Conservation (phyloP, 2,888 invertebrate species). For the Coelinius sp. region DNA sequence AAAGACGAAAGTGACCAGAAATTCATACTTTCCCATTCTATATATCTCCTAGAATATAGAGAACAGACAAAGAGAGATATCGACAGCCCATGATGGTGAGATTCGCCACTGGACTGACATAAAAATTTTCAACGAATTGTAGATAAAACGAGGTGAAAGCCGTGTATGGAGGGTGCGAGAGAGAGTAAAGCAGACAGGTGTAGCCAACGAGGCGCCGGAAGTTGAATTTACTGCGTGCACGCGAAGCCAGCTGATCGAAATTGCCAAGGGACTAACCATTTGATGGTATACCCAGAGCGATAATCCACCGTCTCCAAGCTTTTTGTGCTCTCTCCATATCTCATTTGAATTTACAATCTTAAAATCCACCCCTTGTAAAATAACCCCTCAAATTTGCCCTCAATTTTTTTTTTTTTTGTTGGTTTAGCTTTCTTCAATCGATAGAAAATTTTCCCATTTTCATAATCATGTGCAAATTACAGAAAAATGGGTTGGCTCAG, state of each 20-base stretch:
- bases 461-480: neutral
- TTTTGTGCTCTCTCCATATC: neutral
- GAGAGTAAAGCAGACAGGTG: constrained; percentile 41
- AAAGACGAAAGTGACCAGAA: neutral
- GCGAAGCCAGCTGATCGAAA: constrained; percentile 33
- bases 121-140: constrained; percentile 25
- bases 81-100: constrained; percentile 6
- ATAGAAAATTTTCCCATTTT: neutral
- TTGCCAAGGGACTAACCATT: constrained; percentile 21
- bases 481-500: neutral
- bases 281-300: constrained; percentile 20
- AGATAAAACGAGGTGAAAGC: constrained; percentile 15
- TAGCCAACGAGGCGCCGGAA: constrained; percentile 50
- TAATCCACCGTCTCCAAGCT: constrained; percentile 6
- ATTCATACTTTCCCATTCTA: neutral
- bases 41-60: neutral
- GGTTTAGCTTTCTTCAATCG: neutral
- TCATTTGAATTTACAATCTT: constrained; percentile 10
- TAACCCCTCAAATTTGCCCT: neutral
- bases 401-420: neutral
- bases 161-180: constrained; percentile 27
- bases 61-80: neutral
- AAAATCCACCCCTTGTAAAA: neutral
- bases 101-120: constrained; percentile 2
- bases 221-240: constrained; percentile 55